phyloP scores from a whole-genome alignment of 2,888 invertebrate genomes.

The Macrophya annulata region DNA sequence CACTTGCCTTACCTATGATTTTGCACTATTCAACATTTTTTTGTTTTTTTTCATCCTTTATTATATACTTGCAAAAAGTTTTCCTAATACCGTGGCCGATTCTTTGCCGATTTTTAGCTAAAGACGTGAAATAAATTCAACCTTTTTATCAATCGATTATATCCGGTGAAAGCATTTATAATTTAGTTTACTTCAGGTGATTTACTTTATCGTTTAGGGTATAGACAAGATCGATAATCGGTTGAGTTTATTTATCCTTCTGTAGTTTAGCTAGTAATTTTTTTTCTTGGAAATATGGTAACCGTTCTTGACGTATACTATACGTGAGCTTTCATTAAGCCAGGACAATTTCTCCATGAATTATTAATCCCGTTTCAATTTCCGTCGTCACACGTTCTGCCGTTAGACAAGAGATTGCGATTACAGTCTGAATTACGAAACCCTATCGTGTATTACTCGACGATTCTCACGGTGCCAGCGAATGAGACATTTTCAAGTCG shows the following conservation, averaged over 20 bases:
- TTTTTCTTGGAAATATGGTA: background rate
- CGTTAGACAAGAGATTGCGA: conserved; percentile 27
- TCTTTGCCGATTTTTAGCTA: background rate
- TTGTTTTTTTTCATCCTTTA: background rate
- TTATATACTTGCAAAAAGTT: background rate
- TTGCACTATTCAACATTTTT: background rate
- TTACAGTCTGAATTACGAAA: conserved; percentile 30
- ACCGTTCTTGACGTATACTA: background rate
- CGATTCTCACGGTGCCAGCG: conserved; percentile 45
- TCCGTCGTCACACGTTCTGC: conserved; percentile 25
- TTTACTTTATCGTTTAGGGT: background rate
- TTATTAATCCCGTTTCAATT: conserved; percentile 39
- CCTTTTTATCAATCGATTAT: background rate
- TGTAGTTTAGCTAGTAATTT: background rate
- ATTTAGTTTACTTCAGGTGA: background rate
- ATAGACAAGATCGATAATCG: background rate
- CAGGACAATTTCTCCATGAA: background rate
- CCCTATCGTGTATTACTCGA: background rate
- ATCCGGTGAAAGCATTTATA: conserved; percentile 34
- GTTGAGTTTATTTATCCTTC: background rate
- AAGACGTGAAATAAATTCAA: background rate
- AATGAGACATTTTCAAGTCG: conserved; percentile 27
- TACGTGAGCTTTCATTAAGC: background rate
- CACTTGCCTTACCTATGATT: background rate
- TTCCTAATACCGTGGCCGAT: background rate